Base-by-base conservation (phyloP, 1,140 invertebrate species). In the Tetraneura akinire region DNA sequence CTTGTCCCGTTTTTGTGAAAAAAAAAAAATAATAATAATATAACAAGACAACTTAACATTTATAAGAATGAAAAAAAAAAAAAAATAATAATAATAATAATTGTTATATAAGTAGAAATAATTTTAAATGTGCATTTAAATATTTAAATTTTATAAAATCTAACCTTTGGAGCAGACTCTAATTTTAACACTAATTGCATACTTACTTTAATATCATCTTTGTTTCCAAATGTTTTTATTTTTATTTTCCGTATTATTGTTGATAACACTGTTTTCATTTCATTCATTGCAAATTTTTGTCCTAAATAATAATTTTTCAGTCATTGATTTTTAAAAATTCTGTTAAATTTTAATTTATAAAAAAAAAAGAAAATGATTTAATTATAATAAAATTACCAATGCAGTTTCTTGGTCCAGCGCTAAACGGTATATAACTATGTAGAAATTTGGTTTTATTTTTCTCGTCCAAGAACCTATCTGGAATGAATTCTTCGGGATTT, bases 371-470 rank as follows among this genome's bases (percentile, higher is more conserved):
- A 4, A 37, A 37, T 37, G 8, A 37, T 37, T 37, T 37, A 37
- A 37, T 4, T 37, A 37, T 37, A n/a, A n/a, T n/a, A n/a, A n/a
- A 51, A 4, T 23, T 84, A 89, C 91, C 92, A 81, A 93, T 92
- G 82, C 92, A 94, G 84, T 93, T 92, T 68, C 92, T 88, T 1
- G 89, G 87, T 2, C 92, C 92, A 60, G 91, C 91, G 60, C 91
- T 92, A 82, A 94, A 94, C 2, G 92, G 90, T 51, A 94, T 85
- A 84, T 90, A 92, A 10, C 86, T 85, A 82, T 87, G 91, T 13
- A 86, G 87, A 84, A 88, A 89, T 55, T 90, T 85, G 0, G 85
- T 84, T 4, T 80, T 57, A 26, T 85, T 86, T n/a, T 82, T 82
- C 57, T 89, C 88, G 66, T 90, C 88, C 11, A 89, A 84, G 85